A percentile compares a stretch with the other conserved stretches of the same genome.
Evolutionary conservation across 2,113 vertebrate genomes (phyloP).

Genomic region (Spea bombifrons): DNA sequence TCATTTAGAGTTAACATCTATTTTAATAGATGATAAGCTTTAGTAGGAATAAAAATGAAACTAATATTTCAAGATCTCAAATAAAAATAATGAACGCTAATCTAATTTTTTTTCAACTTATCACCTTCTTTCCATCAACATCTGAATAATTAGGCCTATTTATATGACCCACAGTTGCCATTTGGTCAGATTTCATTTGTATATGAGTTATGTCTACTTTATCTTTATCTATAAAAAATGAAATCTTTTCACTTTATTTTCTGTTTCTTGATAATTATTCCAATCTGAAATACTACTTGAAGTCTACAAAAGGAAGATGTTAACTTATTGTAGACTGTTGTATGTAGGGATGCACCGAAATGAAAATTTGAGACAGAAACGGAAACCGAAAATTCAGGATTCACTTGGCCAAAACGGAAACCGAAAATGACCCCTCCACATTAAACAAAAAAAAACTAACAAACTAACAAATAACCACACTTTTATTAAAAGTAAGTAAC

Average conservation of each 20-base stretch:
- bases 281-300: no score
- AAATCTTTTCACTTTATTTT: no score
- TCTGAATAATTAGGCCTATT: background rate
- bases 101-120: background rate
- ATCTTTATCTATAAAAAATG: background rate
- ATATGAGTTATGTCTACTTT: background rate
- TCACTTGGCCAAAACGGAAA: no score
- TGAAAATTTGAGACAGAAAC: no score
- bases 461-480: no score
- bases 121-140: background rate
- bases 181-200: background rate
- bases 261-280: background rate
- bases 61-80: background rate
- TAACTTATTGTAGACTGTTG: no score
- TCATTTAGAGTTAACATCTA: background rate
- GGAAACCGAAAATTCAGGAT: no score
- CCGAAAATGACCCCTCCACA: no score
- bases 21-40: background rate
- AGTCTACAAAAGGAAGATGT: no score
- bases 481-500: no score
- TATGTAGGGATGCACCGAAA: no score
- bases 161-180: background rate
- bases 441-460: no score
- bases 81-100: background rate
- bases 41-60: background rate